Conservation (phyloP, 1,140 invertebrate species). For the Heliconius hermathena region DNA sequence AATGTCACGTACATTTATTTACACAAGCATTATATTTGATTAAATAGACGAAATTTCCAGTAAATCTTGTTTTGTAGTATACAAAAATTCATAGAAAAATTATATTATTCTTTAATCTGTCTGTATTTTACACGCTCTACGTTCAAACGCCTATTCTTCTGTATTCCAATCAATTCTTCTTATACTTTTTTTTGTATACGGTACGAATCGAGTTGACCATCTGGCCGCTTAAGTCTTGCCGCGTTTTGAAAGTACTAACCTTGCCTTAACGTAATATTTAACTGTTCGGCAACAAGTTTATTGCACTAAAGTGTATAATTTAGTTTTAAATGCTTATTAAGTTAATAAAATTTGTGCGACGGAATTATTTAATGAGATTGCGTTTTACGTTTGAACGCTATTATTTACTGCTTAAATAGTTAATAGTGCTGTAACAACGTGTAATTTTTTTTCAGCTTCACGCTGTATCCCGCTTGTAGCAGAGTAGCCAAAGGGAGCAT, state of each 20-base stretch:
- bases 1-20: slow-evolving; percentile 37
- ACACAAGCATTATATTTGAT: slow-evolving; percentile 25
- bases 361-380: slow-evolving; percentile 5
- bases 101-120: slow-evolving; percentile 35
- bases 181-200: slow-evolving; percentile 52
- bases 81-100: slow-evolving; percentile 12
- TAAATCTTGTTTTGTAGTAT: slow-evolving; percentile 19
- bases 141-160: slow-evolving; percentile 37
- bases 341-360: slow-evolving; percentile 23
- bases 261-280: slow-evolving; percentile 30
- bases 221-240: slow-evolving; percentile 37
- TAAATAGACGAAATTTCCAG: slow-evolving; percentile 16
- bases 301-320: slow-evolving; percentile 26
- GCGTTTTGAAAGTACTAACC: slow-evolving; percentile 37
- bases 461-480: too few species aligned
- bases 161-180: slow-evolving; percentile 60
- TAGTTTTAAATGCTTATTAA: slow-evolving; percentile 22
- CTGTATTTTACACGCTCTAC: slow-evolving; percentile 42
- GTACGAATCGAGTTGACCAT: slow-evolving; percentile 54
- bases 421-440: background rate
- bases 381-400: background rate
- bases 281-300: slow-evolving; percentile 27
- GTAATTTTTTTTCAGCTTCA: too few species aligned
- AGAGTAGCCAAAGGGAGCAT: too few species aligned
- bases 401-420: background rate